Base-by-base conservation (phyloP, 2,888 invertebrate species). In the Agrochola lota region DNA sequence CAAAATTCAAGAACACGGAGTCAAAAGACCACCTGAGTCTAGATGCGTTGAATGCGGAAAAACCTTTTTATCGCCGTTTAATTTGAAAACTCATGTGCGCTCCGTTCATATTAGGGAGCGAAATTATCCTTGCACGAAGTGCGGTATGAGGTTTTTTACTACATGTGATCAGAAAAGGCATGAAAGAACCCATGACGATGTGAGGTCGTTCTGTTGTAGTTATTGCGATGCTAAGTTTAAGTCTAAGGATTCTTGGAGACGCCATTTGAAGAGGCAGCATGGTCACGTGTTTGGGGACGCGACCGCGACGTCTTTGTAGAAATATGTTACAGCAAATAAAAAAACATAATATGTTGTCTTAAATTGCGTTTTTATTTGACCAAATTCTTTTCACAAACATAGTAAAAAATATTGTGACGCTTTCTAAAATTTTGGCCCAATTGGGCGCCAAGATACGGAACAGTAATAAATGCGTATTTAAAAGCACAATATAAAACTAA, bases 231-330 rank as follows among this genome's bases (percentile, higher is more conserved):
- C 88, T 0, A 90, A 89, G 23, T 93, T 94, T 62, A 93, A 93
- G 52, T 89, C 91, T 0, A 93, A 93, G 40, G 93, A 94, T 71
- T 93, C 94, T 1, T 85, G 88, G 80, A 80, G 91, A 11, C 85
- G 93, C 23, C 94, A 94, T 85, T 68, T 92, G 77, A 93, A 89
- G 55, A 85, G 90, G 17, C 91, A 93, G 30, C 94, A 94, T 73
- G 87, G 87, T 0, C 85, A 87, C 35, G 77, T 74, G 0, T 78
- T 82, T 70, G 66, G 55, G 9, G 71, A 82, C 15, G 15, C 35
- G 8, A 60, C 69, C 3, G 8, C 26, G 11, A 40, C 60, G 11
- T 60, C 69, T 20, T 60, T 20, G 8, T 69, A 69, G n/a, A 57
- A 4, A n/a, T 6, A 55, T n/a, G 17, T 17, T n/a, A n/a, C 11